Evolutionary conservation across 2,888 invertebrate genomes (phyloP), one percentile per base, ranked within the genome.

Genomic region (Macrophya annulata): DNA sequence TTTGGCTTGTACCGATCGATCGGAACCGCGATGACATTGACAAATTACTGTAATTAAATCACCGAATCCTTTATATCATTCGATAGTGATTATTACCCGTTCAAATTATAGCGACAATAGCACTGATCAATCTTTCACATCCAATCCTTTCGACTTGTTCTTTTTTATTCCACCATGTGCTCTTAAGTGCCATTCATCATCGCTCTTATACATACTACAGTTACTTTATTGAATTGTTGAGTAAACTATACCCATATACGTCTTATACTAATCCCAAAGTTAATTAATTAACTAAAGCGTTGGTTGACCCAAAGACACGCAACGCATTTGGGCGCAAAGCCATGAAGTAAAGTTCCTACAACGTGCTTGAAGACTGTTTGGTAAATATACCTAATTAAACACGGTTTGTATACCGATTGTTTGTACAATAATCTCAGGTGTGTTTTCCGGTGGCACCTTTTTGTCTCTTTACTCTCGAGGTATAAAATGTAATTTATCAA

Each of bases 211-310:
- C 48, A 12, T 40, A n/a, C 40, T 62, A 25, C 43, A 43, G n/a
- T 74, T 25, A 31, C 55, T 77, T 10, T 37, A 55, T 77, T 62
- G 15, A 81, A 51, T 62, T 25, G 43, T 81, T 31, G 51, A 81
- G 51, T 62, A 21, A 81, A 62, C n/a, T 59, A 40, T 81, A 37
- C 62, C 37, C 79, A 59, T 45, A 59, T 45, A 55, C 81, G 31
- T 62, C 81, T 21, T 43, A 81, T 31, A 37, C 76, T 48, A 48
- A 76, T 76, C 48, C 48, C 48, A n/a, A 6, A 59, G 59, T 79
- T 55, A 40, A 79, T 79, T 79, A 40, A 79, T 79, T 79, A 59
- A 37, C 55, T 59, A 31, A 79, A 55, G 77, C 79, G 59, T 59
- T 40, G 51, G 79, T 59, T 55, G 59, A 55, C 55, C 79, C 10